A percentile compares a stretch with the other conserved stretches of the same genome.
Evolutionary conservation across 2,797 vertebrate genomes (phyloP).

Genomic region (Smutsia gigantea): DNA sequence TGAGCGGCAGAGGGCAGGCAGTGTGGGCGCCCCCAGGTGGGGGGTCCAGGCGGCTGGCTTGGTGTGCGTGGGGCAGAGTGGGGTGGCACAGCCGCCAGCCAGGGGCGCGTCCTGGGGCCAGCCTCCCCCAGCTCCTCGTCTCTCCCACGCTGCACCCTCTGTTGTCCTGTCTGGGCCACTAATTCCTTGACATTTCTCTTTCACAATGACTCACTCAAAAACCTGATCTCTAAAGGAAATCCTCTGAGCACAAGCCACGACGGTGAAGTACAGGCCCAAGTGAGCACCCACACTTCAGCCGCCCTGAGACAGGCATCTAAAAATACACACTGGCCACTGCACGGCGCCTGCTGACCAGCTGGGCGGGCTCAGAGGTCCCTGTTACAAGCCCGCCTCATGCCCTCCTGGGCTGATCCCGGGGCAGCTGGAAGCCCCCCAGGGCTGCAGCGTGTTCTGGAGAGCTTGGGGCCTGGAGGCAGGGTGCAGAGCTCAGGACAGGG

Average conservation of each 20-base stretch:
- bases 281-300: too few relatives aligned
- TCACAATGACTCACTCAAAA: background rate
- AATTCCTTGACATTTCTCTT: background rate
- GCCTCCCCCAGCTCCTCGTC: background rate
- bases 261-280: background rate
- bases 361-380: background rate
- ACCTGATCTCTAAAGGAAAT: background rate
- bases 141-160: background rate
- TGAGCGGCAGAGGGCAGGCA: fast-evolving
- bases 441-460: background rate
- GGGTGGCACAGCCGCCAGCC: fast-evolving
- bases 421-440: background rate
- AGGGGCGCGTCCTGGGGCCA: fast-evolving
- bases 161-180: background rate
- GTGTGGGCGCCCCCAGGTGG: background rate
- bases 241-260: background rate
- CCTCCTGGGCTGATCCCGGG: background rate
- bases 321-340: background rate
- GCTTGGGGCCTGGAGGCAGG: background rate
- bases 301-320: background rate
- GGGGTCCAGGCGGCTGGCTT: background rate
- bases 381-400: too few relatives aligned
- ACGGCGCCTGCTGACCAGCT: background rate
- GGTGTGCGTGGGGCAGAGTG: too few relatives aligned
- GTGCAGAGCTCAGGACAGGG: background rate